Evolutionary conservation across 1,140 invertebrate genomes (phyloP).

Genomic region (Penaeus indicus): DNA sequence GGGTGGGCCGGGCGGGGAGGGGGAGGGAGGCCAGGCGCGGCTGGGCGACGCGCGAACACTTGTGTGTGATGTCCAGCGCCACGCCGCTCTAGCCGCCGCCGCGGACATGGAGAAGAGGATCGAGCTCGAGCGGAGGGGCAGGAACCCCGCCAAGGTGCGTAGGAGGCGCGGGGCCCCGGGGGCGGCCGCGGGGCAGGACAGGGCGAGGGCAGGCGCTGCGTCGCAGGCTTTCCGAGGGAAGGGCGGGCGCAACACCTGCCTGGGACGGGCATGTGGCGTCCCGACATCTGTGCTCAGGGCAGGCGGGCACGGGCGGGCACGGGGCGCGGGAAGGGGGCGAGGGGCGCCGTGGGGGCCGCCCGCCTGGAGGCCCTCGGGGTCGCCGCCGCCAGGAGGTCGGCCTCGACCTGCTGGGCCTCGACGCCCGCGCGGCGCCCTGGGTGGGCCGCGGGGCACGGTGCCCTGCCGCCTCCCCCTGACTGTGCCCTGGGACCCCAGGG

Average conservation of each 20-base stretch:
- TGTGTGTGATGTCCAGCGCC: constrained; percentile 54
- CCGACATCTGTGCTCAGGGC: too few species aligned
- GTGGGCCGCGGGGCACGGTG: too few species aligned
- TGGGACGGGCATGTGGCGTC: constrained; percentile 25
- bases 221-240: background rate
- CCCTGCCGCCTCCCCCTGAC: background rate
- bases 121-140: constrained; percentile 88
- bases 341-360: too few species aligned
- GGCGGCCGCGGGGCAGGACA: background rate
- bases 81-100: constrained; percentile 32
- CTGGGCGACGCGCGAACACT: constrained; percentile 58
- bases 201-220: constrained; percentile 45
- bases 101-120: constrained; percentile 89
- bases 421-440: too few species aligned
- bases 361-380: too few species aligned
- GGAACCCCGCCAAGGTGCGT: constrained; percentile 81
- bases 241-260: too few species aligned
- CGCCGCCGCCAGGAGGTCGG: too few species aligned
- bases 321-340: too few species aligned
- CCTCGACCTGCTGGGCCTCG: too few species aligned
- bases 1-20: background rate
- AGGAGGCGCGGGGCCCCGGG: background rate
- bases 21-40: background rate
- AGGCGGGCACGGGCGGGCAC: too few species aligned
- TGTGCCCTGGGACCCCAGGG: background rate